Evolutionary conservation across 2,888 invertebrate species (phyloP), one percentile per base, ranked within the genome.

Genomic region (Rotaria macrura): DNA sequence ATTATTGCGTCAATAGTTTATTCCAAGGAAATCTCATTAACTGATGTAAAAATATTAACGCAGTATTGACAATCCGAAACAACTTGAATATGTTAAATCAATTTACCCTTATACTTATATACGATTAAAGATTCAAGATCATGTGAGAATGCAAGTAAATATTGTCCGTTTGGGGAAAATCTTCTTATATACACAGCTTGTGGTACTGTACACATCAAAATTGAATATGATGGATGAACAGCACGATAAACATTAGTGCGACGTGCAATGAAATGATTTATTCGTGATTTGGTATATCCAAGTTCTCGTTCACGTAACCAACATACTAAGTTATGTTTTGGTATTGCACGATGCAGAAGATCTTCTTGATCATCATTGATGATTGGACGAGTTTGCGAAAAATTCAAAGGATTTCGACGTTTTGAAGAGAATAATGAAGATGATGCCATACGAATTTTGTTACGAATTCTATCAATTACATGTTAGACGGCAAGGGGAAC

Each of bases 81-180:
- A n/a, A n/a, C n/a, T n/a, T n/a, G n/a, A n/a, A n/a, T n/a, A n/a
- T n/a, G 3, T 49, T 4, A 49, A 12, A 49, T 49, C 14, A 49
- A 17, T 29, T 74, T 74, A 74, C 74, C 74, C 17, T 40, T 40
- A 43, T 74, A 74, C 23, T 40, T 74, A 40, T 74, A 74, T 6
- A 74, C 74, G 4, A 74, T 74, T 43, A 74, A 38, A 14, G 38
- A 43, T 12, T 74, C 40, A 20, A 74, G 40, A 74, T 74, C 74
- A 40, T 74, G 40, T 74, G 74, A 74, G 43, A 74, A 74, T 17
- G 74, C 43, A 25, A 74, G 74, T 25, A 74, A 12, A 74, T 38
- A 74, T 74, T 74, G 38, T 74, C 74, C 74, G 25, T 74, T 74
- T 23, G 74, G 74, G 40, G 74, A 74, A 74, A 74, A 74, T 40